phyloP scores from a whole-genome alignment of 2,797 vertebrate genomes.

The Gallinago nigripennis region DNA sequence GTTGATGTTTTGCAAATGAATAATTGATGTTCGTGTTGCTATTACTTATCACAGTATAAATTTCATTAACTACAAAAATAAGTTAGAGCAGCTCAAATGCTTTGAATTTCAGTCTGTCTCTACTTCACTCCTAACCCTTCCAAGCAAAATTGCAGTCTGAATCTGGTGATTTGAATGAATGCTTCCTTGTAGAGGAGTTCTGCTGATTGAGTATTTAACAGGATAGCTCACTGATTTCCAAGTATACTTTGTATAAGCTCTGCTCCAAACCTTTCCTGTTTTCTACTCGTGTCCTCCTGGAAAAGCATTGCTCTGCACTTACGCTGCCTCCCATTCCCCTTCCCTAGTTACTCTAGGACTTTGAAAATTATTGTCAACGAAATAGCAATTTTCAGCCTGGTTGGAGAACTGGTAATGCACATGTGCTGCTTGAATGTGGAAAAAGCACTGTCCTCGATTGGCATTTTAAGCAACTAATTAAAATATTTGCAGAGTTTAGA shows the following conservation, averaged over 20 bases:
- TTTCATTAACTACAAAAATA: not conserved
- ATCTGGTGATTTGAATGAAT: not conserved
- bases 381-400: not conserved
- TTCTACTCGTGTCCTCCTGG: not conserved
- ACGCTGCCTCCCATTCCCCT: not conserved
- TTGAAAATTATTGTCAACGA: not conserved
- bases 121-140: not conserved
- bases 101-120: not conserved
- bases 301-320: not conserved
- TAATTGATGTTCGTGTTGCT: not conserved
- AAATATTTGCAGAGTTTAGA: constrained; percentile 8
- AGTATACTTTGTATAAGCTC: not conserved
- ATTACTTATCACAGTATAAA: not conserved
- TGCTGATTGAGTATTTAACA: not conserved
- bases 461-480: not conserved
- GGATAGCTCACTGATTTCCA: not conserved
- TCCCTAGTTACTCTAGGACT: not conserved
- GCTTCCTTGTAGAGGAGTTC: not conserved
- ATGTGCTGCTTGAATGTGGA: not conserved
- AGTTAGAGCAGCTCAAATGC: not conserved
- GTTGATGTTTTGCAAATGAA: not conserved
- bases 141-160: not conserved
- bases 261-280: not conserved
- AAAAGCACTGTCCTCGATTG: not conserved
- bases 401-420: not conserved